Evolutionary conservation across 2,797 vertebrate genomes (phyloP), one percentile per base, ranked within the genome.

Genomic region (Mastacembelus armatus): DNA sequence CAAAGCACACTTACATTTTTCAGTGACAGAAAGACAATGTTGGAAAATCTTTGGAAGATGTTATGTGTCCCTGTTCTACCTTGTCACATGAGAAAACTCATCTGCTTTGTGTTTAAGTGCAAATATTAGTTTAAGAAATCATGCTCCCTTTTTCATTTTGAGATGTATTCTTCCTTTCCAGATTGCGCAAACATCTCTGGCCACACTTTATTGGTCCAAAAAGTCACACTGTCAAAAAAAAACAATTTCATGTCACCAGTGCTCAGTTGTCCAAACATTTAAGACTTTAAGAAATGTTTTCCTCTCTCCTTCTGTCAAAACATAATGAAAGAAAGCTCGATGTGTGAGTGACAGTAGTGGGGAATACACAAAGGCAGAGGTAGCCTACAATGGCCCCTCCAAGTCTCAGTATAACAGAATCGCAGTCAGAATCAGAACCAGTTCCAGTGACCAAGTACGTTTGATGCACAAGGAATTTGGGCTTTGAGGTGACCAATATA

Each of bases 311-410:
- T 62, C 44, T 3, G 19, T 76, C 59, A 68, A 67, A 59, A 56
- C 55, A 66, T n/a, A n/a, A n/a, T n/a, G 67, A 62, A 35, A 32
- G 19, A 76, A 43, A 71, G 67, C 77, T 54, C 58, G 21, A 57
- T 50, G 52, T 24, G 48, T 74, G 76, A 74, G 40, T 71, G 88
- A 74, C 81, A 66, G 74, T 12, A n/a, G 40, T 7, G 49, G 29
- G 76, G 73, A 78, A 73, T 78, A 67, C 74, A 54, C 35, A 30
- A 60, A 47, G 30, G 52, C 21, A 50, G 40, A 65, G 24, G 43
- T 29, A 50, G n/a, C n/a, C n/a, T 35, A 15, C 49, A 15, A 16
- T 33, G 36, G 19, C 4, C 33, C 7, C 51, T 60, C 21, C 45
- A 7, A 1, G 35, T 49, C 59, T 44, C 44, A 24, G 61, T 58